These are phyloP conservation scores for Zapornia atra DNA, from an alignment of 2,113 vertebrate genomes.

Conservation along the genomic window DNA sequence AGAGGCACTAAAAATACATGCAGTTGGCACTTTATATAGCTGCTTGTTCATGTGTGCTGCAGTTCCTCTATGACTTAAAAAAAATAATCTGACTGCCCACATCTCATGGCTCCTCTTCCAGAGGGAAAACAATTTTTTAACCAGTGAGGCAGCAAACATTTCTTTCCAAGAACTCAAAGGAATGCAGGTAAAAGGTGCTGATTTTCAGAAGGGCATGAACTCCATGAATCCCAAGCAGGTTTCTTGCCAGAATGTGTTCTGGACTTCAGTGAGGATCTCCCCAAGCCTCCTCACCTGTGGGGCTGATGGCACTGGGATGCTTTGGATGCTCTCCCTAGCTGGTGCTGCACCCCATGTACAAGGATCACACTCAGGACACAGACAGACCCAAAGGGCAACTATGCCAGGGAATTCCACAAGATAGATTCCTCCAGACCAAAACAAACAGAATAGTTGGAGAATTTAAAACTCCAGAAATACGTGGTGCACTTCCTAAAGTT, in stretches of 20 bases:
- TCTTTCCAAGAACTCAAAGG: not conserved
- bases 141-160: not conserved
- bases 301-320: not conserved
- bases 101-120: not conserved
- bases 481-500: not conserved
- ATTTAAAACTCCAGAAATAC: not conserved
- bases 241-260: not conserved
- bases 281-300: fast-evolving
- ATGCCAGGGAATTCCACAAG: not conserved
- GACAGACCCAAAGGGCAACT: not conserved
- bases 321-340: not conserved
- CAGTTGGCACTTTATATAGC: not conserved
- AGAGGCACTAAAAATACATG: slow-evolving; percentile 1
- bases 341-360: fast-evolving
- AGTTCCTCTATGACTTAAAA: not conserved
- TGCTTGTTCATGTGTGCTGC: not conserved
- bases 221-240: not conserved
- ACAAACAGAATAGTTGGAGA: not conserved
- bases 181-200: not conserved
- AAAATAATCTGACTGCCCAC: not conserved
- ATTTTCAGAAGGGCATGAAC: not conserved
- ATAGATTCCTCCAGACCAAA: not conserved
- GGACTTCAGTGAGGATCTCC: not conserved
- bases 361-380: not conserved
- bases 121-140: not conserved